Percentiles rank a stretch among this genome's conserved stretches.
These are phyloP conservation scores for Prorops nasuta DNA, from an alignment of 1,140 invertebrate genomes.

Conservation along the genomic window DNA sequence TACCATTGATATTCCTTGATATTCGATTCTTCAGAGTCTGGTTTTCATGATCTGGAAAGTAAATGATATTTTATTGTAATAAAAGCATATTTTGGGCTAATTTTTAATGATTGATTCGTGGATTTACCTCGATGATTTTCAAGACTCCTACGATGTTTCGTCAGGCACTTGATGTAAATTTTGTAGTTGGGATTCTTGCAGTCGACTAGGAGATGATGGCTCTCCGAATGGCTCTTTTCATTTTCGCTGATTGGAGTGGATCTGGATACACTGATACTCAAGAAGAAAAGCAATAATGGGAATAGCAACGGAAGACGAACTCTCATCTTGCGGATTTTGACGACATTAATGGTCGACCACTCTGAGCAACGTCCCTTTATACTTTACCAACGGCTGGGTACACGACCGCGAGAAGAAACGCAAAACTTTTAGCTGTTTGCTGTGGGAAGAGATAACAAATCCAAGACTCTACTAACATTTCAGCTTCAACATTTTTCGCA, in stretches of 20 bases:
- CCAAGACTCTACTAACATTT: slow-evolving; percentile 36
- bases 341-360: slow-evolving; percentile 16
- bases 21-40: too few species aligned
- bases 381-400: slow-evolving; percentile 19
- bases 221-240: slow-evolving; percentile 6
- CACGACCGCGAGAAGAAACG: slow-evolving; percentile 17
- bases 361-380: slow-evolving; percentile 24
- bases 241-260: neutral
- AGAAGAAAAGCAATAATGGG: too few species aligned
- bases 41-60: too few species aligned
- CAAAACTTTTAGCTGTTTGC: slow-evolving; percentile 15
- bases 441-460: slow-evolving; percentile 15
- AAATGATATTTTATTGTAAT: too few species aligned
- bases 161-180: slow-evolving; percentile 47
- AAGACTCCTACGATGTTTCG: too few species aligned
- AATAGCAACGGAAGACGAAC: too few species aligned
- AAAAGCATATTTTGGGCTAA: too few species aligned
- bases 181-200: slow-evolving; percentile 47
- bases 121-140: too few species aligned
- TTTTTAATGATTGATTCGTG: too few species aligned
- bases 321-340: slow-evolving; percentile 15
- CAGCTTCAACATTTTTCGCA: slow-evolving; percentile 29
- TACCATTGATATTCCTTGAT: too few species aligned
- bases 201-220: slow-evolving; percentile 19
- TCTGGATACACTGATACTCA: neutral